phyloP scores from a whole-genome alignment of 2,113 vertebrate species.

The Microtus montanus region DNA sequence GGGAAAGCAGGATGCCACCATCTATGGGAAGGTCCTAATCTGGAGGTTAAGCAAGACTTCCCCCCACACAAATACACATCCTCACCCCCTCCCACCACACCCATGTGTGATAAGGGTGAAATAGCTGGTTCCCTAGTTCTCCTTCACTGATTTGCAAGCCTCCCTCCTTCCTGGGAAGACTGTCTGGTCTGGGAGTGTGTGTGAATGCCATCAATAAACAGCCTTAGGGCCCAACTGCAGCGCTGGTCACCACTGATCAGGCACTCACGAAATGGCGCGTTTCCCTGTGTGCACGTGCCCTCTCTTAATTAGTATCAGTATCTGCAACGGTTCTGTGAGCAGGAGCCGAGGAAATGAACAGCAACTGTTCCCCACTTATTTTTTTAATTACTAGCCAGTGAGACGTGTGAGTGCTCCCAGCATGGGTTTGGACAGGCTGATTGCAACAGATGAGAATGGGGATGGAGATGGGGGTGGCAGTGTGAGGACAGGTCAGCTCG shows the following conservation, averaged over 20 bases:
- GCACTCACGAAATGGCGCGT: slow-evolving; percentile 43
- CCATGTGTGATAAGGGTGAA: not conserved
- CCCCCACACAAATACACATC: not conserved
- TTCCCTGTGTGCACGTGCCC: not conserved
- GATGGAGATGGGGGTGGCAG: not conserved
- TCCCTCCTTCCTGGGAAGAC: not conserved
- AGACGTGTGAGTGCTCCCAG: slow-evolving; percentile 40
- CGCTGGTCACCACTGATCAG: slow-evolving; percentile 22
- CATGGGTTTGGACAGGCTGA: slow-evolving; percentile 18
- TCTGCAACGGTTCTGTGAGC: slow-evolving; percentile 62
- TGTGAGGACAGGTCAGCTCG: not conserved
- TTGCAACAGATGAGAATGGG: not conserved
- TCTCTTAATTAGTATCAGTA: slow-evolving; percentile 72
- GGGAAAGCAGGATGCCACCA: not conserved
- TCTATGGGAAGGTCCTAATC: not conserved
- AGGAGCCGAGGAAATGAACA: slow-evolving; percentile 67
- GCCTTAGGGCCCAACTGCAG: not conserved
- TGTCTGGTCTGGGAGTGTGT: not conserved
- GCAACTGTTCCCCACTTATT: slow-evolving; percentile 75
- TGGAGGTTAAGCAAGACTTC: not conserved
- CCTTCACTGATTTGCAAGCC: not conserved
- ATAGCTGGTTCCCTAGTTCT: not conserved
- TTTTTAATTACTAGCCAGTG: slow-evolving; percentile 79
- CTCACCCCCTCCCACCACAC: not conserved
- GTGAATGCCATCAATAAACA: not conserved